phyloP scores from a whole-genome alignment of 2,797 vertebrate genomes.

The Ptychadena robeensis region DNA sequence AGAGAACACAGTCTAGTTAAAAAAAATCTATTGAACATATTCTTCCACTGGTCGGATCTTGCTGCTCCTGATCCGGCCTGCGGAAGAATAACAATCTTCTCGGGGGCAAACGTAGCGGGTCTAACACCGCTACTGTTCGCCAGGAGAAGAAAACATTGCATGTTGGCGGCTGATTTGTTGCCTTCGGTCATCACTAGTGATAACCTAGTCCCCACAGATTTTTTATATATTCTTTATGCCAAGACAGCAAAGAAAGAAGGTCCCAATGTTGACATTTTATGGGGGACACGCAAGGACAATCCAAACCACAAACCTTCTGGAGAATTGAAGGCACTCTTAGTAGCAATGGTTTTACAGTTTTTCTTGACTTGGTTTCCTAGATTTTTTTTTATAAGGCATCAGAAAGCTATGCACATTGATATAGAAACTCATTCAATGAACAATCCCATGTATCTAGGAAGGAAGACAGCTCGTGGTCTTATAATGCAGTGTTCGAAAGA shows the following conservation, averaged over 20 bases:
- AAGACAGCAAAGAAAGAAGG: too few species aligned
- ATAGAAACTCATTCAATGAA: neutral
- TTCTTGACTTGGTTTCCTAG: neutral
- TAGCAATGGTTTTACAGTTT: neutral
- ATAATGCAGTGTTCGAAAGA: conserved; percentile 48
- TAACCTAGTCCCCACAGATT: neutral
- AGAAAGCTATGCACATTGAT: too few species aligned
- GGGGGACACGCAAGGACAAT: neutral
- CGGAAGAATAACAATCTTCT: too few species aligned
- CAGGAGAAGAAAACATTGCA: too few species aligned
- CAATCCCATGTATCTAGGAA: neutral
- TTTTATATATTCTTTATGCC: neutral
- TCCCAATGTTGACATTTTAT: neutral
- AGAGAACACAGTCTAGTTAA: too few species aligned
- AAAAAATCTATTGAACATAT: too few species aligned
- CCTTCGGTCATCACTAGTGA: too few species aligned
- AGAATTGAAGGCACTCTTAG: neutral
- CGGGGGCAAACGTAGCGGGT: too few species aligned
- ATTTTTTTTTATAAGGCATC: neutral
- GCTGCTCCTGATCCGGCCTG: too few species aligned
- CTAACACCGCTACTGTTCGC: too few species aligned
- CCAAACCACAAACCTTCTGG: neutral
- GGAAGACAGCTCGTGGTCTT: neutral
- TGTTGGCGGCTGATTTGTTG: too few species aligned
- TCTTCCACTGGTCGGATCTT: too few species aligned